Percentiles rank a stretch among this genome's conserved stretches.
Conservation (phyloP, 2,888 invertebrate genomes). For the Cosmia pyralina region DNA sequence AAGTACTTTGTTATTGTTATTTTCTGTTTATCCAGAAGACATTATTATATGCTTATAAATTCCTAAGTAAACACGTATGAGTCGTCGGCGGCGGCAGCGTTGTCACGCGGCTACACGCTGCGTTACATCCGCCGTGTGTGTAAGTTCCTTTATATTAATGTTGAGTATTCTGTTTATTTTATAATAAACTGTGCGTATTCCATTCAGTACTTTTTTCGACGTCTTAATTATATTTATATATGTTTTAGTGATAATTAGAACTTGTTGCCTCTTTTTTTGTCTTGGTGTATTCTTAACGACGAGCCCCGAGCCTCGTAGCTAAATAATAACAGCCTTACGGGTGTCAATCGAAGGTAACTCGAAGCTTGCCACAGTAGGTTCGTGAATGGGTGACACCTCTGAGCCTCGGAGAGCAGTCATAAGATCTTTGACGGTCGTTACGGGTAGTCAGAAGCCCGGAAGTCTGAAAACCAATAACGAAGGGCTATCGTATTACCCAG, state of each 20-base stretch:
- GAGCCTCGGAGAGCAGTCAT: no score
- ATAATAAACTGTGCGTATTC: background rate
- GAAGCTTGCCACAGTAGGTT: no score
- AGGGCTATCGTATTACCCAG: background rate
- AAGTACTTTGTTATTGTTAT: background rate
- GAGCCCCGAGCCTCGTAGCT: background rate
- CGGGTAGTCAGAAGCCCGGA: background rate
- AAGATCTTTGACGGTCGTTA: background rate
- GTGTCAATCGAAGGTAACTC: background rate
- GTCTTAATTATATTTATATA: constrained; percentile 3
- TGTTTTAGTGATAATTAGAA: background rate
- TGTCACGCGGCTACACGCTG: constrained; percentile 74
- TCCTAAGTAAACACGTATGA: constrained; percentile 65
- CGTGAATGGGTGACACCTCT: background rate
- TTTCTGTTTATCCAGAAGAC: background rate
- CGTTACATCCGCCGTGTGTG: constrained; percentile 60
- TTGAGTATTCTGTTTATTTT: constrained; percentile 33
- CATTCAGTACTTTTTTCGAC: constrained; percentile 1
- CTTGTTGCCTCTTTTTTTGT: no score
- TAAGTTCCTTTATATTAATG: constrained; percentile 60
- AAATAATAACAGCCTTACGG: background rate
- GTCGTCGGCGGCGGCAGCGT: constrained; percentile 39
- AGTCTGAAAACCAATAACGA: background rate
- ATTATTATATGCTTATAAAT: constrained; percentile 76
- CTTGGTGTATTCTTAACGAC: background rate